A percentile compares a stretch with the other conserved stretches of the same genome.
Conservation (phyloP, 1,140 invertebrate species). For the Drosophila repletoides region DNA sequence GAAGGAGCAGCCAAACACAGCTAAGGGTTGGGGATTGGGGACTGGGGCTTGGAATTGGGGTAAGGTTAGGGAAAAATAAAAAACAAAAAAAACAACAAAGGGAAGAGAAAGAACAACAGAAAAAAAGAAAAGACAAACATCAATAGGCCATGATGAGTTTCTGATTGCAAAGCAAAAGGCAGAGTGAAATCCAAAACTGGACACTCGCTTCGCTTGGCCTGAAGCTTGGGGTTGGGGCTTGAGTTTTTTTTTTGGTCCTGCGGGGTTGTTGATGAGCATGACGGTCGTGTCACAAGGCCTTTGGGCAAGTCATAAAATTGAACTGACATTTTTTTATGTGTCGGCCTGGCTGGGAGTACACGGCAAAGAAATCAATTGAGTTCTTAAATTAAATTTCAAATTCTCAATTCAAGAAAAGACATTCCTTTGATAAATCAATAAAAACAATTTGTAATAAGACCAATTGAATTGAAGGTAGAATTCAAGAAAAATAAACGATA, state of each 20-base stretch:
- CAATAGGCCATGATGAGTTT: slow-evolving; percentile 80
- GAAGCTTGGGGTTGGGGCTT: neutral
- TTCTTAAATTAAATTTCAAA: too few species aligned
- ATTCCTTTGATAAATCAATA: too few species aligned
- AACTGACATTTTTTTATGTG: slow-evolving; percentile 59
- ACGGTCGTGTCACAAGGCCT: slow-evolving; percentile 40
- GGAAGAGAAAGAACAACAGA: neutral
- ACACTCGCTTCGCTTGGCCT: slow-evolving; percentile 1
- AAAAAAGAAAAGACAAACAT: slow-evolving; percentile 55
- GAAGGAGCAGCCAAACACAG: slow-evolving; percentile 18
- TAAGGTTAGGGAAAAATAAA: neutral
- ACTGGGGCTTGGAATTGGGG: neutral
- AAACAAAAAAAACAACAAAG: slow-evolving; percentile 15
- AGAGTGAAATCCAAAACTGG: slow-evolving; percentile 22
- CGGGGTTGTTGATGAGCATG: slow-evolving; percentile 4
- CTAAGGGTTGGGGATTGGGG: neutral
- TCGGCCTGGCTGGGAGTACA: too few species aligned
- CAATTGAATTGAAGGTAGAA: too few species aligned
- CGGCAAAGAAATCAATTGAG: too few species aligned
- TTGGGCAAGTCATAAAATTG: slow-evolving; percentile 69
- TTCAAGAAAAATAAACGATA: too few species aligned
- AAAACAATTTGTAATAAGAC: too few species aligned
- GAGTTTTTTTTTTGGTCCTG: neutral
- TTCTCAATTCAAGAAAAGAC: too few species aligned
- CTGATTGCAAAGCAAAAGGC: slow-evolving; percentile 71